phyloP scores from a whole-genome alignment of 2,888 invertebrate genomes.

The Lumbricus terrestris region DNA sequence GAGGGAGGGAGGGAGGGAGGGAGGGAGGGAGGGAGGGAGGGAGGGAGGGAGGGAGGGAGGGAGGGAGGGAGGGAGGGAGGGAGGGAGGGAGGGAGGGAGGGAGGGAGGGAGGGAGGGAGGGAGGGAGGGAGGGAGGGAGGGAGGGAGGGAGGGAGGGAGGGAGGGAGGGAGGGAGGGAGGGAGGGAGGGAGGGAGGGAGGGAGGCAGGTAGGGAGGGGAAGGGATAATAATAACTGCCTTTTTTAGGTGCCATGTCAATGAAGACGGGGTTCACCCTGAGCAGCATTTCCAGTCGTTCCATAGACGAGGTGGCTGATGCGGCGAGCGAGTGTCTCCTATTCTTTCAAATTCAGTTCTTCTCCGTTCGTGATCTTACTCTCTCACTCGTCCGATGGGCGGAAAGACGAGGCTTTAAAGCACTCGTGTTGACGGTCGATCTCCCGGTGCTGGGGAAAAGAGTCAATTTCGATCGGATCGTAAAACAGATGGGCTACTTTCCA shows the following conservation, averaged over 20 bases:
- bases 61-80: no score
- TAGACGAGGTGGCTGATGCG: constrained; percentile 76
- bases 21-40: no score
- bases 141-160: no score
- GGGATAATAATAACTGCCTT: background rate
- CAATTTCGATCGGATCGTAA: background rate
- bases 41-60: no score
- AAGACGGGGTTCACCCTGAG: constrained; percentile 79
- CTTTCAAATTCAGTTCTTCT: background rate
- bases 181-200: no score
- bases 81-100: no score
- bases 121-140: no score
- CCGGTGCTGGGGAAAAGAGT: background rate
- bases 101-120: no score
- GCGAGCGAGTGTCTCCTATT: background rate
- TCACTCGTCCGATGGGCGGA: background rate
- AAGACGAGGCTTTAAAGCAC: background rate
- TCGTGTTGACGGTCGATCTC: background rate
- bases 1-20: no score
- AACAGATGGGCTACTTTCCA: background rate
- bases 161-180: no score
- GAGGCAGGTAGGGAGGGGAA: no score
- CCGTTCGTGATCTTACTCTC: background rate
- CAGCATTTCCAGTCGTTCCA: constrained; percentile 79
- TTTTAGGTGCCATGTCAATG: constrained; percentile 72